Evolutionary conservation across 1,140 invertebrate species (phyloP).

Genomic region (Heliconius congener): DNA sequence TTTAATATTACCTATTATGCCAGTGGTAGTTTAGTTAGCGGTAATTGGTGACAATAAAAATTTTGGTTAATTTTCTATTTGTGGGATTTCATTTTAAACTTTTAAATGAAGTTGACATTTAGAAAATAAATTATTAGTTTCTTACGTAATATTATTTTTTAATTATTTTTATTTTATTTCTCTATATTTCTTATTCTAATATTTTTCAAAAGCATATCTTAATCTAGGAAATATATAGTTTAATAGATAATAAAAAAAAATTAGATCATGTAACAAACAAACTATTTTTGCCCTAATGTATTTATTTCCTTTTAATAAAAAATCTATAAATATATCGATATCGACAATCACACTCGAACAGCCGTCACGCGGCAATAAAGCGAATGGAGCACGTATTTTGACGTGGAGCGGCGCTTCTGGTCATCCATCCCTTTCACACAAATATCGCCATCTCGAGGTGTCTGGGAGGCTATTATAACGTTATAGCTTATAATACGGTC

Average conservation of each 20-base stretch:
- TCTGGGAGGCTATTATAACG: constrained; percentile 74
- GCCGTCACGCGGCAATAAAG: constrained; percentile 70
- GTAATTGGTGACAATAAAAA: no score
- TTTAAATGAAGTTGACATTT: no score
- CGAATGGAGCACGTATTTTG: constrained; percentile 81
- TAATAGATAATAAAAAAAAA: no score
- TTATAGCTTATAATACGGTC: constrained; percentile 53
- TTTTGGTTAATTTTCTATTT: no score
- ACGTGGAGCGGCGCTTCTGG: constrained; percentile 80
- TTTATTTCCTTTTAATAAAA: background rate
- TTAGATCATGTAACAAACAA: no score
- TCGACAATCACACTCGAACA: constrained; percentile 42
- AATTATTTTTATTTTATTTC: no score
- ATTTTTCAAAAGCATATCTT: no score
- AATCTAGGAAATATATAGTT: no score
- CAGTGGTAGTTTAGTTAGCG: background rate
- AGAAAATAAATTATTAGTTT: background rate
- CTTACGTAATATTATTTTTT: background rate
- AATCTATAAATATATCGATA: constrained; percentile 49
- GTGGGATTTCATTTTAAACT: no score
- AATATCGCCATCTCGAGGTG: constrained; percentile 59
- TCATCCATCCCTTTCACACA: constrained; percentile 60
- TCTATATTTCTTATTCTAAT: no score
- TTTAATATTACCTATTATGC: background rate
- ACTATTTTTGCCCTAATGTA: no score